Evolutionary conservation across 2,113 vertebrate species (phyloP).

Genomic region (Dicentrarchus labrax): DNA sequence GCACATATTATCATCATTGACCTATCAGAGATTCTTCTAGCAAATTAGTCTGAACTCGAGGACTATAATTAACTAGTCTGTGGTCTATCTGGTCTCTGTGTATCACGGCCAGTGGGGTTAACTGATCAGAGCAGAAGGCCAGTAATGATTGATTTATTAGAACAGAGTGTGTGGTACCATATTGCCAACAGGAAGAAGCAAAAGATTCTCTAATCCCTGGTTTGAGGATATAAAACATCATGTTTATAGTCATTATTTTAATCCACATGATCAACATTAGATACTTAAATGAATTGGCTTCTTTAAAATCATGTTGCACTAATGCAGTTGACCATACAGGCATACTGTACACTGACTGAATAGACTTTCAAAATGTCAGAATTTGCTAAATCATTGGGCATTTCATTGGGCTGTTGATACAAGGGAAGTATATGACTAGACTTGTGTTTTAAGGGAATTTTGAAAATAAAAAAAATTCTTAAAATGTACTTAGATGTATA

Average conservation of each 20-base stretch:
- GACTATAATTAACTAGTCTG: background rate
- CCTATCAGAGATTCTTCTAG: background rate
- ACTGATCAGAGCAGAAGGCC: background rate
- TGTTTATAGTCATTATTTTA: background rate
- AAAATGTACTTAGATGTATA: too few species aligned
- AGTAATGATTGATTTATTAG: slow-evolving; percentile 1
- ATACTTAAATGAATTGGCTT: background rate
- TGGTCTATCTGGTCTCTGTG: background rate
- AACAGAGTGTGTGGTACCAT: background rate
- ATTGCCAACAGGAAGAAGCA: background rate
- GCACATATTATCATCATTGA: background rate
- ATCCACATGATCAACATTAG: background rate
- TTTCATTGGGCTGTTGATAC: background rate
- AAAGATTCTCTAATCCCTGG: background rate
- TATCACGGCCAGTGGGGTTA: background rate
- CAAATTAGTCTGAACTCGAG: background rate
- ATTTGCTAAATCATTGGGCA: background rate
- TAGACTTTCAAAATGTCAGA: background rate
- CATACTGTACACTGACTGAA: background rate
- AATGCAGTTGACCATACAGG: background rate
- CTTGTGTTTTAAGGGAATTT: too few species aligned
- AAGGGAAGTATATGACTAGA: background rate
- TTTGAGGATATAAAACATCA: background rate
- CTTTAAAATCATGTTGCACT: background rate
- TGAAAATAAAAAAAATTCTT: too few species aligned